Evolutionary conservation across 2,888 invertebrate genomes (phyloP), one percentile per base, ranked within the genome.

Genomic region (Lepidocyrtoides sp.): DNA sequence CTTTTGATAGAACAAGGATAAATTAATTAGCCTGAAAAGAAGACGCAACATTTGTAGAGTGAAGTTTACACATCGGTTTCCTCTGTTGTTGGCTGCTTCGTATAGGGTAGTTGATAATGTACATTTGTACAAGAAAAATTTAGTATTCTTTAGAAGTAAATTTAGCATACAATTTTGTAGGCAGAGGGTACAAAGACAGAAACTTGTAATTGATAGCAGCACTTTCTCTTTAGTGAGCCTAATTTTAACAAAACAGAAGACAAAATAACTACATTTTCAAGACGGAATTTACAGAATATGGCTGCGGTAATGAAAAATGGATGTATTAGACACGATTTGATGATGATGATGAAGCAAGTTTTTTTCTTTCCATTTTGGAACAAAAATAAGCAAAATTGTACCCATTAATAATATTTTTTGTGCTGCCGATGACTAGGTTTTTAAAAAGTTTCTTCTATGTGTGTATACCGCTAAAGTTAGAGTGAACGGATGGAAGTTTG

Each of bases 301-400:
- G 29, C n/a, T 17, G 66, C 4, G 36, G 36, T 69, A 69, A 69
- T 60, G 36, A 69, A 36, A 69, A 69, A 3, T 36, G 7, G 17
- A 17, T 4, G 14, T 14, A 63, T 4, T n/a, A 4, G n/a, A 26
- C 14, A 29, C n/a, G 29, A 14, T 63, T n/a, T n/a, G 63, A 12
- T 63, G 63, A 26, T 29, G 63, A 29, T n/a, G 66, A 32, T 69
- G 66, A 69, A 36, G 66, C 32, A 69, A 69, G 12, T 26, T 63
- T 63, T 54, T 17, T 17, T 17, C 66, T 32, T 36, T 12, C n/a
- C n/a, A n/a, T n/a, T n/a, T 69, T 32, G 36, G 36, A 69, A 69
- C n/a, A 36, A 17, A 32, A 69, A 69, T 36, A 17, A 63, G 48
- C n/a, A 48, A 48, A 48, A 48, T 48, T 17, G 32, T 10, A 32